Base-by-base conservation (phyloP, 1,140 invertebrate genomes). In the Bombus consobrinus region DNA sequence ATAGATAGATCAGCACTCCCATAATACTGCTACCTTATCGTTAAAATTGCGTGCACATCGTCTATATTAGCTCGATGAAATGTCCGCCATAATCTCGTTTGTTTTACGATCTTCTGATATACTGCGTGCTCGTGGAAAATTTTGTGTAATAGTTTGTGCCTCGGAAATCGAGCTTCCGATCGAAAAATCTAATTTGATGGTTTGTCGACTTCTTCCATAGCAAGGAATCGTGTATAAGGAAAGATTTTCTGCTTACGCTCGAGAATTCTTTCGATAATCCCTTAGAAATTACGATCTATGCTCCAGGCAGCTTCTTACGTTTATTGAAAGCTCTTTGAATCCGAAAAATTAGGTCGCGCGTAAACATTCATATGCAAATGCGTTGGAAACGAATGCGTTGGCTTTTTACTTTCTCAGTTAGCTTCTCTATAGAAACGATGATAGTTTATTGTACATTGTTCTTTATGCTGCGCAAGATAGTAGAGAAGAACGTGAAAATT, bases 91-190 rank as follows among this genome's bases (percentile, higher is more conserved):
- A 77, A 83, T 83, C 12, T 37, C 13, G 15, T 39, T 5, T 5
- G 62, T 53, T 57, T 77, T 59, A 83, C n/a, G 73, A 68, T 32
- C 2, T 28, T 25, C 18, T 77, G 81, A 83, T 57, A 57, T 68
- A 77, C n/a, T 18, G 32, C 1, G 22, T 1, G 34, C 25, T 15
- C 81, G 81, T 83, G 81, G 6, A 3, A 9, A 74, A 12, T 6
- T 47, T 43, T 34, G 57, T 25, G 2, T 62, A 64, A 53, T 53
- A 53, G 47, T 18, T 8, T 0, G 47, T 53, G 18, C 18, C 18
- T 2, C 6, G 47, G 47, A 1, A 53, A 53, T 18, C 47, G 47
- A 53, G 5, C 13, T 25, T 34, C 39, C 10, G 10, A 28, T 8
- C 9, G 9, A 41, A 18, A 66, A 15, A 32, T 28, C 34, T n/a